Base-by-base conservation (phyloP, 2,113 vertebrate genomes). In the Dasypus novemcinctus region DNA sequence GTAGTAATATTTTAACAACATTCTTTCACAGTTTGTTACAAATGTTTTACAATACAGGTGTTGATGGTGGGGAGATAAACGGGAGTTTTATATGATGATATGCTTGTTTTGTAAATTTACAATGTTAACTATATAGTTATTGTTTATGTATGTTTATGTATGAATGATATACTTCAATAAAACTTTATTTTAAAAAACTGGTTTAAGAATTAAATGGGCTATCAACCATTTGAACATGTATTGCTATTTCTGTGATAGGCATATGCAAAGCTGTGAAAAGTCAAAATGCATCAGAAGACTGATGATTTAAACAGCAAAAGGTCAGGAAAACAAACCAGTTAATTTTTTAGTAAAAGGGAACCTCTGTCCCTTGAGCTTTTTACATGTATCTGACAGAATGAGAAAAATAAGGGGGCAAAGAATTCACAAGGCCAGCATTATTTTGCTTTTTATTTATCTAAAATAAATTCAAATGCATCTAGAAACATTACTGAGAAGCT, bases 331-430 rank as follows among this genome's bases (percentile, higher is more conserved):
- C 46, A 84, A 89, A 86, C 9, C 49, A 66, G 68, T 63, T 86
- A 69, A 90, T 79, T 86, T 86, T 90, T 93, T 41, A 85, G 83
- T 91, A 57, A 92, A 81, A 80, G 57, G 57, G 75, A 91, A 75
- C 52, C 72, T 43, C 75, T 94, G 75, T 63, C 59, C 46, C 61
- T 75, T 52, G 31, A 79, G 46, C n/a, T 88, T 84, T 84, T 95
- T 80, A 90, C 94, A 93, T 89, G 43, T n/a, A n/a, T 57, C 29
- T 85, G n/a, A 74, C 4, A 29, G 66, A 68, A 18, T 6, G 59
- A 76, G 54, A 86, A 79, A 75, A 91, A 92, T 33, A 54, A 89
- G 15, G n/a, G 54, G 72, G 71, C 69, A 71, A 75, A 61, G 27
- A 83, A 89, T n/a, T 87, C 9, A 31, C 23, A 93, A 80, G 36